These are phyloP conservation scores for Molossus alvarezi DNA, from an alignment of 2,797 vertebrate genomes.

Conservation along the genomic window DNA sequence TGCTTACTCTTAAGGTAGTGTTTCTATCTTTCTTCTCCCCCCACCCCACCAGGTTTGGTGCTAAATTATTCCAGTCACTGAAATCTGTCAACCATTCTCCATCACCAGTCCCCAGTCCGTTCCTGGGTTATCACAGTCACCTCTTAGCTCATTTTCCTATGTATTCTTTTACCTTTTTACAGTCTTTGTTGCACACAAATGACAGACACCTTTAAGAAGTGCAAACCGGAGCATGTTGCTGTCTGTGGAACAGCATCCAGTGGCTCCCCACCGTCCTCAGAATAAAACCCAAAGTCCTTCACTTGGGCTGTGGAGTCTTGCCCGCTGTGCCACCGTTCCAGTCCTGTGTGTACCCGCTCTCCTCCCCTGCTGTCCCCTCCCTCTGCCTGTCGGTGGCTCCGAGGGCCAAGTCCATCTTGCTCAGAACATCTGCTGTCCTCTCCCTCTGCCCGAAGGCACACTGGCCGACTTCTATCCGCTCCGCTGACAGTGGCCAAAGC, in stretches of 20 bases:
- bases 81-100: neutral
- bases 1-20: neutral
- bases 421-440: neutral
- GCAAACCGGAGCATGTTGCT: neutral
- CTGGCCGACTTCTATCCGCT: neutral
- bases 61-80: neutral
- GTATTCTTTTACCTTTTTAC: neutral
- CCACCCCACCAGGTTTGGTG: neutral
- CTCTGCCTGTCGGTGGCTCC: neutral
- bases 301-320: too few species aligned
- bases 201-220: neutral
- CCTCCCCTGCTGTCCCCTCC: neutral
- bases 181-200: neutral
- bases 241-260: neutral
- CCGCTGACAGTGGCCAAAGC: neutral
- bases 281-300: neutral
- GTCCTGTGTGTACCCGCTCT: neutral
- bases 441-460: neutral
- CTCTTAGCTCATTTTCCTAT: neutral
- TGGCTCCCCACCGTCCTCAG: neutral
- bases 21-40: too few species aligned
- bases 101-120: rapidly evolving
- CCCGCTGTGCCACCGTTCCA: neutral
- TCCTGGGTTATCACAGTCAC: neutral
- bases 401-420: neutral